phyloP scores from a whole-genome alignment of 2,113 vertebrate genomes.

The Eleginops maclovinus region DNA sequence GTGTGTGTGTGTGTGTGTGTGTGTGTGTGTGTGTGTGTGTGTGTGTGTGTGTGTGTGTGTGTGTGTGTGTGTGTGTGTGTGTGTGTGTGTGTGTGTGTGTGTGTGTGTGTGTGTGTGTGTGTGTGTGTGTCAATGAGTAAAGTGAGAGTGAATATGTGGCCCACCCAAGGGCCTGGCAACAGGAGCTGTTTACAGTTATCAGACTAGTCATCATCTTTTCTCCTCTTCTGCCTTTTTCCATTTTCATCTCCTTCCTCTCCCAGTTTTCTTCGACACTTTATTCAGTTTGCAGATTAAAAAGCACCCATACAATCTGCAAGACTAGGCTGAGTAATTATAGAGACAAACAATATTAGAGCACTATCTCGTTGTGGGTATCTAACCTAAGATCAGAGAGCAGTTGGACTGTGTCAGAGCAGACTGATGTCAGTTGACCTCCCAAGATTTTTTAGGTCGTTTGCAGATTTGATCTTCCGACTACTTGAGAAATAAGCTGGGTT shows the following conservation, averaged over 20 bases:
- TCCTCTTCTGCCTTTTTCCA: slow-evolving; percentile 49
- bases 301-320: slow-evolving; percentile 44
- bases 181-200: slow-evolving; percentile 77
- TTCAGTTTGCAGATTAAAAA: slow-evolving; percentile 27
- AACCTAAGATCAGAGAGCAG: not conserved
- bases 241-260: slow-evolving; percentile 60
- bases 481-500: not conserved
- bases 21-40: slow-evolving; percentile 26
- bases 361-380: not conserved
- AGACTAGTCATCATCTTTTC: slow-evolving; percentile 66
- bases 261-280: slow-evolving; percentile 15
- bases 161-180: slow-evolving; percentile 79
- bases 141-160: slow-evolving; percentile 76
- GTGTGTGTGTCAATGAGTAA: slow-evolving; percentile 64
- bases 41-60: slow-evolving; percentile 42
- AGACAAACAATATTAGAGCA: not conserved
- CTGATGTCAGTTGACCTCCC: not conserved
- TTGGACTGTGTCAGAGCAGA: not conserved
- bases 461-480: not conserved
- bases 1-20: slow-evolving; percentile 42
- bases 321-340: slow-evolving; percentile 3
- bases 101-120: slow-evolving; percentile 17
- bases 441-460: not conserved
- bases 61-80: slow-evolving; percentile 26
- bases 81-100: slow-evolving; percentile 45